phyloP scores from a whole-genome alignment of 2,888 invertebrate genomes.

The Philereme vetulata region DNA sequence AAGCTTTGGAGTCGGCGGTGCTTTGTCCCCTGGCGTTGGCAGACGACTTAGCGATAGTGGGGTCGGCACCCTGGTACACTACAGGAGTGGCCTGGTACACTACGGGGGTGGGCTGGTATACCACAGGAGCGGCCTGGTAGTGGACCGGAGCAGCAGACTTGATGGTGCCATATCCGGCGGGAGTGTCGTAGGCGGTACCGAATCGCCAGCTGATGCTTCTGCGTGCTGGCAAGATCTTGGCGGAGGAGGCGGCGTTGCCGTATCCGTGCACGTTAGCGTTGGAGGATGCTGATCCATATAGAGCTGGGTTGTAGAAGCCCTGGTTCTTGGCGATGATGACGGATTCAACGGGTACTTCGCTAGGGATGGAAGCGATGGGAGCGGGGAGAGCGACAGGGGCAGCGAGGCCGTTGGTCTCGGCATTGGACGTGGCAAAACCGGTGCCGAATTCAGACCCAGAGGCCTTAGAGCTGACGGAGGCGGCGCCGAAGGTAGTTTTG shows the following conservation, averaged over 20 bases:
- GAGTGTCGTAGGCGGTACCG: conserved; percentile 63
- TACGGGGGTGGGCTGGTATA: conserved; percentile 38
- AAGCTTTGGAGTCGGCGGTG: conserved; percentile 50
- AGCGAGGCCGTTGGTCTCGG: conserved; percentile 48
- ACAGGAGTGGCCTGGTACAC: conserved; percentile 13
- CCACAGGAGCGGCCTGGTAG: conserved; percentile 27
- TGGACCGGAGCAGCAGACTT: conserved; percentile 17
- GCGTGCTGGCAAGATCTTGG: conserved; percentile 45
- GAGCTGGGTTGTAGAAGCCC: conserved; percentile 47
- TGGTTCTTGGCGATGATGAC: conserved; percentile 55
- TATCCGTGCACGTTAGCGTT: conserved; percentile 57
- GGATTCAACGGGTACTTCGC: conserved; percentile 27
- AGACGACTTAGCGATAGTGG: conserved; percentile 33
- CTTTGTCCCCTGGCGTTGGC: conserved; percentile 4
- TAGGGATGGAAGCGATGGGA: conserved; percentile 34
- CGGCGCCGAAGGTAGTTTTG: conserved; percentile 52
- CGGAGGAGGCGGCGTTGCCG: conserved; percentile 53
- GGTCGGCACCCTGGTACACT: conserved; percentile 10
- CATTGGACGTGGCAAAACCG: conserved; percentile 56
- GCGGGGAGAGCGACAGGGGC: conserved; percentile 31
- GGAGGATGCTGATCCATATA: conserved; percentile 54
- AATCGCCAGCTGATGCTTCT: conserved; percentile 69
- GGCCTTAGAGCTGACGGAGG: conserved; percentile 17
- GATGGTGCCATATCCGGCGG: conserved; percentile 42
- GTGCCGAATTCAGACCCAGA: conserved; percentile 51